Evolutionary conservation across 92 coral and sea anemone genomes (phyloP), one percentile per base, ranked within the genome.

Genomic region (Heliopora coerulea): DNA sequence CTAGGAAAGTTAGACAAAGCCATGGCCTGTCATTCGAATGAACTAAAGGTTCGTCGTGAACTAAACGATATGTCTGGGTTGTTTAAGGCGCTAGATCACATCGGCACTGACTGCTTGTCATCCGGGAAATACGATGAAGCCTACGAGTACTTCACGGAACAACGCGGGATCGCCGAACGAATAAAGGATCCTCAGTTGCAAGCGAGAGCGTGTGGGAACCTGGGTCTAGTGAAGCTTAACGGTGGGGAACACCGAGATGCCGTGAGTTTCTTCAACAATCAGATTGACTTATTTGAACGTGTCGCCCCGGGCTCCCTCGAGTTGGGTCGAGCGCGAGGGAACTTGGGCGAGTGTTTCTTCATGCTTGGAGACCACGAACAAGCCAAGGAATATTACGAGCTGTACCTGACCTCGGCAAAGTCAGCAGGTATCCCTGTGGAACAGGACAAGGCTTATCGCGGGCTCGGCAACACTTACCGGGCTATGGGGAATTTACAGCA

Each of bases 401-500:
- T 83, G 54, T 95, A 90, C 77, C 84, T 95, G 42, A 85, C 91
- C 20, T 89, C 95, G 46, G 96, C 89, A 44, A 91, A 89, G 75
- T 86, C 86, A 49, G 74, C 90, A 27, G 96, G 86, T 54, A 78
- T 83, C 72, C 85, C 91, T 17, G 78, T 85, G 80, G 99, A 95
- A 85, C 96, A 95, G 73, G 99, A 95, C 75, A 95, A 90, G 75
- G 99, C 99, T 27, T 95, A 95, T 73, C 96, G 93, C 52, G 96
- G 95, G 65, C 99, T 95, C 59, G 99, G 99, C 34, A 86, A 82
- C 82, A 75, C 96, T 26, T 92, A 89, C 80, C 85, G 86, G 69
- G 77, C 91, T 24, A 62, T 87, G 88, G 99, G 99, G 13, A 88
- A 90, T 73, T 85, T 95, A 15, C 97, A 95, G 40, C 97, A 95